These are phyloP conservation scores for Apotomis betuletana DNA, from an alignment of 2,888 invertebrate species.

Conservation along the genomic window DNA sequence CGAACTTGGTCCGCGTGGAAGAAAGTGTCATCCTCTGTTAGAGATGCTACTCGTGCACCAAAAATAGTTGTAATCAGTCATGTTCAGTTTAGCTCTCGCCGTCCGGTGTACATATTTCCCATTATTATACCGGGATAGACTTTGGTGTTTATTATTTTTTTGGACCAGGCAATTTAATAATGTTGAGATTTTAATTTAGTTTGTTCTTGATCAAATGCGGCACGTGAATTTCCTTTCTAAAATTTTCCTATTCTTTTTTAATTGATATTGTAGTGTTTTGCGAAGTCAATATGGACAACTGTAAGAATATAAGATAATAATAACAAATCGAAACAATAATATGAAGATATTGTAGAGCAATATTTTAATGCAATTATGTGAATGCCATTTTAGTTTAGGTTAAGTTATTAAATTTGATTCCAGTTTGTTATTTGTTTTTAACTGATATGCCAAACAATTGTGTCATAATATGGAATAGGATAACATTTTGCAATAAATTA, in stretches of 20 bases:
- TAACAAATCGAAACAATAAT: background rate
- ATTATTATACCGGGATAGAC: no score
- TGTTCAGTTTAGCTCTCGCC: no score
- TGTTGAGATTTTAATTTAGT: no score
- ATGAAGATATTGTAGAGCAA: constrained; percentile 6
- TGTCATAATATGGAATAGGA: background rate
- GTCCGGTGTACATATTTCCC: no score
- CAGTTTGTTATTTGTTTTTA: constrained; percentile 1
- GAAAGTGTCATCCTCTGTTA: no score
- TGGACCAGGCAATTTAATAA: no score
- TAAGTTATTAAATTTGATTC: background rate
- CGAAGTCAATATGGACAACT: background rate
- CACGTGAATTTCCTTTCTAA: background rate
- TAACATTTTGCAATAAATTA: background rate
- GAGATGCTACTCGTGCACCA: no score
- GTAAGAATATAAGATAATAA: background rate
- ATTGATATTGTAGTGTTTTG: no score
- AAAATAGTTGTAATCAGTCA: no score
- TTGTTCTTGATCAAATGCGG: background rate
- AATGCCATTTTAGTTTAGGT: constrained; percentile 12
- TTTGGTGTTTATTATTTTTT: no score
- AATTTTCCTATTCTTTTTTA: background rate
- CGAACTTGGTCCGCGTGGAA: no score
- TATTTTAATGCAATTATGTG: constrained; percentile 2
- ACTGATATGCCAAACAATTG: background rate